Percentiles rank a stretch among this genome's conserved stretches.
Conservation (phyloP, 1,140 invertebrate species). For the Zaprionus tsacasi region DNA sequence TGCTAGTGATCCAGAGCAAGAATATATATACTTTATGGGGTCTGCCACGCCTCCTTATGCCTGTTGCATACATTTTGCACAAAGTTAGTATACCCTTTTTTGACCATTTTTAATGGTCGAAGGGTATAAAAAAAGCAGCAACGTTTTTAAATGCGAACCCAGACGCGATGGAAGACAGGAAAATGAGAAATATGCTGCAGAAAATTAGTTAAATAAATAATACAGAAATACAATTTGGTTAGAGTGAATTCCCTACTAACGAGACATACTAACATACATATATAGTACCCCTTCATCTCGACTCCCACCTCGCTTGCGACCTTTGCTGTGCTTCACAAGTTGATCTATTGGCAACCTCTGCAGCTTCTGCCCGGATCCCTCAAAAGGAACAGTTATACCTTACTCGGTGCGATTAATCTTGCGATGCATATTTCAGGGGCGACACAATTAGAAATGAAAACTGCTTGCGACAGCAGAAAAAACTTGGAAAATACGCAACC, state of each 20-base stretch:
- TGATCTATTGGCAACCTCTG: conserved; percentile 22
- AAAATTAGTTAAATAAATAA: conserved; percentile 1
- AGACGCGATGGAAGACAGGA: background rate
- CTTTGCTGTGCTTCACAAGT: background rate
- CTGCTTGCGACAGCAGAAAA: conserved; percentile 53
- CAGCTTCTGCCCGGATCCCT: background rate
- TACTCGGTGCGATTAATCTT: conserved; percentile 49
- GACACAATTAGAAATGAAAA: conserved; percentile 57
- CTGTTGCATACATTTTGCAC: too few relatives aligned
- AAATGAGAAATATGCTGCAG: background rate
- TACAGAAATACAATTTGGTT: background rate
- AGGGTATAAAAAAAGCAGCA: background rate
- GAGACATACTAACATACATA: too few relatives aligned
- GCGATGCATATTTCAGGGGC: conserved; percentile 42
- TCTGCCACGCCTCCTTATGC: too few relatives aligned
- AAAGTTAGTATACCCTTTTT: too few relatives aligned
- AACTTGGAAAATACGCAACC: conserved; percentile 45
- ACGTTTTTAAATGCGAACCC: conserved; percentile 9
- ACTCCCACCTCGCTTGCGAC: background rate
- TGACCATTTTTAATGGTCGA: too few relatives aligned
- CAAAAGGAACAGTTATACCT: background rate
- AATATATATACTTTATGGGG: too few relatives aligned
- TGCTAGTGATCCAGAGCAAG: too few relatives aligned
- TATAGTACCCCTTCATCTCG: background rate
- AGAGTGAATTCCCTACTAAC: background rate